A percentile compares a stretch with the other conserved stretches of the same genome.
These are phyloP conservation scores for Lutjanus erythropterus DNA, from an alignment of 2,113 vertebrate species.

Conservation along the genomic window DNA sequence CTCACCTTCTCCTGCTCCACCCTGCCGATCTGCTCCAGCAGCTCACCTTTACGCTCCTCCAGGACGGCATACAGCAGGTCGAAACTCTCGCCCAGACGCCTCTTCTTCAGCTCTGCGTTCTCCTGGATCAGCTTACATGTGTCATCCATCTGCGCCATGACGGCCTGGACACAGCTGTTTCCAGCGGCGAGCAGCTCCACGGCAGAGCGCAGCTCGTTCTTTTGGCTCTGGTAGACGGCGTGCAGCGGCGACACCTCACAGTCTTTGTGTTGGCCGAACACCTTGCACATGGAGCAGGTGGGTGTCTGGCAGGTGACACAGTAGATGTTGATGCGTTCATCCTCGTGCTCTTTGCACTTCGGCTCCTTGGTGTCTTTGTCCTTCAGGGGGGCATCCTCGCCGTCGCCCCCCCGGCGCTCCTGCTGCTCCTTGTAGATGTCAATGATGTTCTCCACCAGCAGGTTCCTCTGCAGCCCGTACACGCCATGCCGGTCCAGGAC, in stretches of 20 bases:
- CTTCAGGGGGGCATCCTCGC: constrained; percentile 79
- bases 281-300: constrained; percentile 95
- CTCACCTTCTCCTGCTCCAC: constrained; percentile 87
- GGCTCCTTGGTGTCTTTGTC: constrained; percentile 84
- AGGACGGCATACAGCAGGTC: constrained; percentile 85
- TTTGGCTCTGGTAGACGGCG: constrained; percentile 90
- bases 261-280: constrained; percentile 91
- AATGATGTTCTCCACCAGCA: constrained; percentile 84
- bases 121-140: constrained; percentile 81
- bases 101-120: constrained; percentile 87
- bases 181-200: constrained; percentile 73
- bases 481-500: constrained; percentile 93
- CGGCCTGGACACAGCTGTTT: constrained; percentile 67
- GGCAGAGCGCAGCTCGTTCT: constrained; percentile 79
- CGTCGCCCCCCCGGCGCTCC: constrained; percentile 33
- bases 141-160: constrained; percentile 70
- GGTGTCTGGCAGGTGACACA: constrained; percentile 92
- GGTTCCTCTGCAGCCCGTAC: constrained; percentile 93
- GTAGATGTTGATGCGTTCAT: constrained; percentile 96
- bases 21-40: constrained; percentile 84
- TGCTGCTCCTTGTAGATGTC: constrained; percentile 92
- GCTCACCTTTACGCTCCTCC: constrained; percentile 88
- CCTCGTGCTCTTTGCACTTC: constrained; percentile 91
- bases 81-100: constrained; percentile 86
- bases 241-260: constrained; percentile 91